Conservation (phyloP, 1,140 invertebrate genomes). For the Drosophila athabasca region DNA sequence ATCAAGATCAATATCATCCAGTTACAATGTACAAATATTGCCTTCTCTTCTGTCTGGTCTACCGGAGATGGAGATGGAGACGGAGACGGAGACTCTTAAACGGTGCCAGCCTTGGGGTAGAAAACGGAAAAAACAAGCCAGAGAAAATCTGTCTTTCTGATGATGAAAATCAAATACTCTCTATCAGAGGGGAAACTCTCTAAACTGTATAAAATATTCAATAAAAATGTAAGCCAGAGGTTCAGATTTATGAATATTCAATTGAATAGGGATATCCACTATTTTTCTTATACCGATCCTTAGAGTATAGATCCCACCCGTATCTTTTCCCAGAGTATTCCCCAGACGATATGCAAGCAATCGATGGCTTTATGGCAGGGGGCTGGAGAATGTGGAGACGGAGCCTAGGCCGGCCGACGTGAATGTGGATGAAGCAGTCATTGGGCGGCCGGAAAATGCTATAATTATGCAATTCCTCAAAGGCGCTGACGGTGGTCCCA, state of each 20-base stretch:
- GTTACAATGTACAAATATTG: conserved; percentile 78
- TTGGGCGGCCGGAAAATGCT: conserved; percentile 63
- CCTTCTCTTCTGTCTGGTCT: conserved; percentile 40
- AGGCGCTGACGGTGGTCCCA: conserved; percentile 78
- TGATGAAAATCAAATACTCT: conserved; percentile 44
- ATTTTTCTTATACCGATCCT: background rate
- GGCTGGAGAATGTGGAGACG: conserved; percentile 46
- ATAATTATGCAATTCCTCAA: conserved; percentile 83
- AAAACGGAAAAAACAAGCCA: conserved; percentile 43
- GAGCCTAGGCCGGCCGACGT: conserved; percentile 46
- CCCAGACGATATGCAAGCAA: conserved; percentile 45
- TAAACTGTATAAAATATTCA: background rate
- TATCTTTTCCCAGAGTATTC: conserved; percentile 9
- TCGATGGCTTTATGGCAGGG: conserved; percentile 28
- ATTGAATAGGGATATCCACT: no score
- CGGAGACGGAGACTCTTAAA: conserved; percentile 27
- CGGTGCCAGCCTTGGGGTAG: conserved; percentile 28
- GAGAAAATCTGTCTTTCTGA: background rate
- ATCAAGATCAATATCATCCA: conserved; percentile 77
- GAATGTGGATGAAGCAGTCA: conserved; percentile 48
- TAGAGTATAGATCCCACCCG: no score
- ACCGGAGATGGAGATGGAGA: background rate
- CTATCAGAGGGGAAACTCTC: no score
- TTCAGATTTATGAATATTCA: no score
- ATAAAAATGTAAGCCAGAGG: background rate